phyloP scores from a whole-genome alignment of 2,113 vertebrate genomes.

The Tiliqua scincoides region DNA sequence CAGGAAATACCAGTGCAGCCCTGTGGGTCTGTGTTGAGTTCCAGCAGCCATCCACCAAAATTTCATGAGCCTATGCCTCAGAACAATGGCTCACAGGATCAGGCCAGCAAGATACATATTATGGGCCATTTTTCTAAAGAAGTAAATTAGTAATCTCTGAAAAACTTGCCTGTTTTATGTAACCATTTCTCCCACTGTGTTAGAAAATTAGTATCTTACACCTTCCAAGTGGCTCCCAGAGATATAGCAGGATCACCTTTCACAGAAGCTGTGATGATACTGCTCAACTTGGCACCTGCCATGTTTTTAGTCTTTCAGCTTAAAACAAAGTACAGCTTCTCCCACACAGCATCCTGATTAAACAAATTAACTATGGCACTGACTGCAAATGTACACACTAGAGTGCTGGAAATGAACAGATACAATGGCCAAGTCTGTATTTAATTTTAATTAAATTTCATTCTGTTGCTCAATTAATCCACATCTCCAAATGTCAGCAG shows the following conservation, averaged over 20 bases:
- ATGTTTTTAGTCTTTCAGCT: slow-evolving; percentile 65
- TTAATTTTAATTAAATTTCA: slow-evolving; percentile 97
- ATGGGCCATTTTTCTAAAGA: not conserved
- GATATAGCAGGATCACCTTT: slow-evolving; percentile 58
- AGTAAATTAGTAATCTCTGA: not conserved
- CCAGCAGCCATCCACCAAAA: not conserved
- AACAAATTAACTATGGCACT: slow-evolving; percentile 84
- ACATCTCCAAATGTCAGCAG: slow-evolving; percentile 97
- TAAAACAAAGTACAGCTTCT: slow-evolving; percentile 78
- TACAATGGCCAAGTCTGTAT: slow-evolving; percentile 88
- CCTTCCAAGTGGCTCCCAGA: slow-evolving; percentile 66
- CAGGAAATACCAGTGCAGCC: not conserved
- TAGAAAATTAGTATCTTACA: slow-evolving; percentile 30
- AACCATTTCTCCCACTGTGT: slow-evolving; percentile 34
- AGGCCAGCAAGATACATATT: not conserved
- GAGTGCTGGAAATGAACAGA: slow-evolving; percentile 79
- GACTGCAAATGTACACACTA: slow-evolving; percentile 81
- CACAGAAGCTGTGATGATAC: slow-evolving; percentile 58
- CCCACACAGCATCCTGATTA: slow-evolving; percentile 82
- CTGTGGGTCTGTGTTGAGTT: not conserved
- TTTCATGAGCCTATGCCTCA: not conserved
- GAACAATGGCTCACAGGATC: not conserved
- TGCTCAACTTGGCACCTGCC: slow-evolving; percentile 71
- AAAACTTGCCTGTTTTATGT: slow-evolving; percentile 13
- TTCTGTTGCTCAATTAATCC: slow-evolving; percentile 90